A percentile compares a stretch with the other conserved stretches of the same genome.
These are phyloP conservation scores for Oryzias dopingdopingensis DNA, from an alignment of 2,797 vertebrate species.

Conservation along the genomic window DNA sequence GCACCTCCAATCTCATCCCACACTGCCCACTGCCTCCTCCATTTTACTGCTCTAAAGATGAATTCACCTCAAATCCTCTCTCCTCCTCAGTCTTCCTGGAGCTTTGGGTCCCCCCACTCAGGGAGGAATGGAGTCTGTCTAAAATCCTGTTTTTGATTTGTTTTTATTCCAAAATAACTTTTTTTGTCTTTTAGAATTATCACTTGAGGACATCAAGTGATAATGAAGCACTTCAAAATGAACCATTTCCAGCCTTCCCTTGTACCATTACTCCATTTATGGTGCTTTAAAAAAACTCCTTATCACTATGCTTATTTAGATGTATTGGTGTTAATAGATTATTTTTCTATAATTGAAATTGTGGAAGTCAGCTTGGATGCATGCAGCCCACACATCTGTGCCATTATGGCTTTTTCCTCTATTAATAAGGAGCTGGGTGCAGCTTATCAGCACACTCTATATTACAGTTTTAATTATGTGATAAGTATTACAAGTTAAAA, in stretches of 20 bases:
- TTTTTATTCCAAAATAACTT: slow-evolving; percentile 29
- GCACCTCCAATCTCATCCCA: slow-evolving; percentile 61
- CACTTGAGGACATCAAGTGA: slow-evolving; percentile 1
- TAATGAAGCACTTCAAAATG: not conserved
- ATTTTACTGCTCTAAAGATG: slow-evolving; percentile 61
- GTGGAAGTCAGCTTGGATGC: slow-evolving; percentile 16
- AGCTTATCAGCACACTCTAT: slow-evolving; percentile 48
- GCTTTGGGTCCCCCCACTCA: no score
- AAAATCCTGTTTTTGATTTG: no score
- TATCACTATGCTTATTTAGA: not conserved
- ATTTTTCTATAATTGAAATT: slow-evolving; percentile 7
- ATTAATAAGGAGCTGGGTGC: slow-evolving; percentile 57
- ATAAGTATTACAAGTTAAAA: slow-evolving; percentile 40
- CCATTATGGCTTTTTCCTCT: slow-evolving; percentile 36
- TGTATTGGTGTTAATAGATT: not conserved
- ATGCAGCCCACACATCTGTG: slow-evolving; percentile 57
- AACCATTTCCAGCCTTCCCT: no score
- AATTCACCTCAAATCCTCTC: slow-evolving; percentile 34
- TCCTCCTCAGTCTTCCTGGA: not conserved
- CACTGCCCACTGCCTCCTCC: slow-evolving; percentile 63
- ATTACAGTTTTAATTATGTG: slow-evolving; percentile 50
- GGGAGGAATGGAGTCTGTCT: no score
- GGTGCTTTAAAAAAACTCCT: no score
- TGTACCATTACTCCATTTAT: no score
- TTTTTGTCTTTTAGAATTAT: slow-evolving; percentile 4